Base-by-base conservation (phyloP, 2,888 invertebrate genomes). In the Amiota communis region DNA sequence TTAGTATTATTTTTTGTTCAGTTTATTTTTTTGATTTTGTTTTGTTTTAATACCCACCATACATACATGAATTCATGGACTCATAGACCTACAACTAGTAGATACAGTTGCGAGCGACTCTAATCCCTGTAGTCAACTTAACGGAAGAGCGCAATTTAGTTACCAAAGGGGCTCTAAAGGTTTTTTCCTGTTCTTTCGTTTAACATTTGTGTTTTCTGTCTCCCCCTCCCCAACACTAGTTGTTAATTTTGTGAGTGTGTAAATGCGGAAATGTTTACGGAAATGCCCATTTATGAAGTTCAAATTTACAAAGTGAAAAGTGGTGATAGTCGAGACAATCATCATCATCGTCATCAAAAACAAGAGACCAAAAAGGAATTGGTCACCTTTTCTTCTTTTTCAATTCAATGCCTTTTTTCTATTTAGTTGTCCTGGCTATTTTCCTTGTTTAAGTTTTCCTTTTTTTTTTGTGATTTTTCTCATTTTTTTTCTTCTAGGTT, bases 141-240 rank as follows among this genome's bases (percentile, higher is more conserved):
- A 81, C 85, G 83, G 83, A 83, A 83, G 85, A 82, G 75, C 79
- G 82, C 85, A 83, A 83, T 83, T 83, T 83, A 83, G 82, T 81
- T 77, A 82, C 79, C 80, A 81, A 82, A 81, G 84, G 77, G 63
- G 77, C 74, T 77, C 49, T 36, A 74, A 49, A 70, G 53, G 57
- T 68, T 69, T 70, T 69, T 59, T 53, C 17, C 20, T 65, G 12
- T 73, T 47, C 53, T 36, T 57, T 49, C 47, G 13, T 51, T 47
- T 63, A 48, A 12, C 13, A 51, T 61, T 61, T 15, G 10, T 59
- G 53, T 51, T 67, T 64, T n/a, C n/a, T n/a, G n/a, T n/a, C n/a
- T n/a, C n/a, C n/a, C n/a, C 63, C 46, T 10, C 73, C 74, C 4
- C 59, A 59, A 59, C 20, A 59, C 20, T 20, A 20, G 20, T 20